Evolutionary conservation across 1,140 invertebrate species (phyloP), one percentile per base, ranked within the genome.

Genomic region (Periplaneta americana): DNA sequence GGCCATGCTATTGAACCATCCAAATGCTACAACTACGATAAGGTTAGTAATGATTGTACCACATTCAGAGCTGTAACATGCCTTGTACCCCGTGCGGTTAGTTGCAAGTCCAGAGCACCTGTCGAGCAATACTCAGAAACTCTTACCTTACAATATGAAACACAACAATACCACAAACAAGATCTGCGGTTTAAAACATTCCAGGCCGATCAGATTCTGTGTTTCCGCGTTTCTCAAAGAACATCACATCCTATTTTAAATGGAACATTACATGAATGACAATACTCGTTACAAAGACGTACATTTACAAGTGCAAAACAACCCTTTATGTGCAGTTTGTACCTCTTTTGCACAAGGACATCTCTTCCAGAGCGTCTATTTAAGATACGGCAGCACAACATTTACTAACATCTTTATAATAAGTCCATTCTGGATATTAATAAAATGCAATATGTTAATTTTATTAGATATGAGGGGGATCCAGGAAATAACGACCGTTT

Each of bases 191-290:
- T 85, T 86, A 88, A 76, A 88, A 84, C 88, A 89, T 89, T 83
- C 88, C 88, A 75, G 84, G 84, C 13, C 83, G 34, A 82, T 89
- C 88, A 13, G 81, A 80, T 84, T 89, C 87, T 80, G 85, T 75
- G 79, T 89, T 88, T 31, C 85, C 85, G 22, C 81, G 77, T 83
- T 90, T 90, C 83, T 94, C 93, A 85, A 95, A 95, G 89, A 94
- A 95, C 92, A 95, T 94, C 81, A 91, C 93, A 88, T 95, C 94
- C 93, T 94, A 91, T 91, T 83, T 83, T 83, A 85, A 86, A 87
- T 84, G 82, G 76, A 22, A 74, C 75, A 75, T 74, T 36, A 37
- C 33, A 78, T 79, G n/a, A 82, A 78, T 28, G 48, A 37, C 37
- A 9, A 34, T 13, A 78, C 34, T 1, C 13, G 2, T 33, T n/a